A percentile compares a stretch with the other conserved stretches of the same genome.
Conservation (phyloP, 2,797 vertebrate genomes). For the Sebastes kiyomatsui region DNA sequence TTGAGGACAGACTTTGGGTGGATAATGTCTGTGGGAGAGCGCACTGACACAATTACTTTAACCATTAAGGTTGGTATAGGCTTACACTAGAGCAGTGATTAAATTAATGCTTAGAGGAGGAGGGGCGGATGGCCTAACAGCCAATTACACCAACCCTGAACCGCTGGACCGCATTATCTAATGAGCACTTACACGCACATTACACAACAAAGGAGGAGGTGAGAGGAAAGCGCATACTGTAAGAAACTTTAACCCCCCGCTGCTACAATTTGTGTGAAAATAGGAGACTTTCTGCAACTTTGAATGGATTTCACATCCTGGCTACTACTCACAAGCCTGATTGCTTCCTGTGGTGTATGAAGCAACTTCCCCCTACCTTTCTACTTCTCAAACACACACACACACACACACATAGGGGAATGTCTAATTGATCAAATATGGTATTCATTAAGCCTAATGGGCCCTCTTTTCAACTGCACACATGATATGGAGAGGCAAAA, state of each 20-base stretch:
- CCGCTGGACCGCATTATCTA: slow-evolving; percentile 67
- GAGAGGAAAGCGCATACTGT: slow-evolving; percentile 27
- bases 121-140: slow-evolving; percentile 61
- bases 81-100: slow-evolving; percentile 70
- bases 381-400: slow-evolving; percentile 5
- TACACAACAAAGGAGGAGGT: slow-evolving; percentile 65
- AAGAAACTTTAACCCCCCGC: slow-evolving; percentile 19
- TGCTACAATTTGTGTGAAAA: slow-evolving; percentile 49
- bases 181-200: slow-evolving; percentile 73
- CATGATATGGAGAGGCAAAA: slow-evolving; percentile 57
- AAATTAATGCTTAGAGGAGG: slow-evolving; percentile 71
- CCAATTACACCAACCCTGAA: slow-evolving; percentile 71
- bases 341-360: slow-evolving; percentile 54
- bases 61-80: slow-evolving; percentile 70
- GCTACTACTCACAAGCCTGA: slow-evolving; percentile 29
- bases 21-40: slow-evolving; percentile 61
- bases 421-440: slow-evolving; percentile 79
- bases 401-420: neutral
- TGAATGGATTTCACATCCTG: slow-evolving; percentile 29
- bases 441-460: slow-evolving; percentile 77
- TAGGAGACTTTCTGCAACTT: slow-evolving; percentile 45
- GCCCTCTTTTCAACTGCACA: slow-evolving; percentile 61
- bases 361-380: slow-evolving; percentile 13
- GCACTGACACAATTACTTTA: slow-evolving; percentile 72
- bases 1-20: slow-evolving; percentile 53